Conservation (phyloP, 2,797 vertebrate species). For the Poliocrania exsul region DNA sequence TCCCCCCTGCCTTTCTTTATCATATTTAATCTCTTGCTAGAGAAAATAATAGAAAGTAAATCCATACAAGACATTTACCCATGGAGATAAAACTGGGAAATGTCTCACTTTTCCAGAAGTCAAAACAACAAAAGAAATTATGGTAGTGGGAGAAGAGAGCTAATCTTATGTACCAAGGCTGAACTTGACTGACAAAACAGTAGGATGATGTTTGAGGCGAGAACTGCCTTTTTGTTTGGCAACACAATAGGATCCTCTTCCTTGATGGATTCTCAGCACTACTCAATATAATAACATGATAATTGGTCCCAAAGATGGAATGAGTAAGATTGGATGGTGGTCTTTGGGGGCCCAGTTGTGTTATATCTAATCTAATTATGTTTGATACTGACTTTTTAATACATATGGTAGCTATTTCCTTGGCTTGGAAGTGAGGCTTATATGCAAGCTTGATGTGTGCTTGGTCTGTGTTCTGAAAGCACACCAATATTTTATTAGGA, state of each 20-base stretch:
- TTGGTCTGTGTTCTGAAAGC: slow-evolving; percentile 37
- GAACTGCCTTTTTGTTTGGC: slow-evolving; percentile 21
- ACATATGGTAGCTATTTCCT: slow-evolving; percentile 57
- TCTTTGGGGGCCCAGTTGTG: slow-evolving; percentile 37
- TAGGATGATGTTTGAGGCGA: background rate
- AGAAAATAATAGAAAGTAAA: background rate
- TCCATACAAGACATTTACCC: background rate
- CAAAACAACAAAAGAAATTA: background rate
- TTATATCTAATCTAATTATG: slow-evolving; percentile 55
- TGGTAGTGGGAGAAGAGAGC: background rate
- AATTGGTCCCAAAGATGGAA: slow-evolving; percentile 51
- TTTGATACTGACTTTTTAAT: slow-evolving; percentile 51
- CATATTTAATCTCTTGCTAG: background rate
- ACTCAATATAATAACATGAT: background rate
- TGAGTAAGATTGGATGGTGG: slow-evolving; percentile 30
- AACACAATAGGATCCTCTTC: background rate
- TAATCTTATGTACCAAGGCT: background rate
- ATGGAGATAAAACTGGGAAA: background rate
- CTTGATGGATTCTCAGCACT: background rate
- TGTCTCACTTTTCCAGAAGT: background rate
- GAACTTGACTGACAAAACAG: background rate
- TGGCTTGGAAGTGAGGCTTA: background rate
- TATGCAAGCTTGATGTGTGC: slow-evolving; percentile 18
- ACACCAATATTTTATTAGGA: slow-evolving; percentile 16
- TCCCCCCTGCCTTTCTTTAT: background rate